These are phyloP conservation scores for Ornithorhynchus anatinus DNA, from an alignment of 2,113 vertebrate species.

Conservation along the genomic window DNA sequence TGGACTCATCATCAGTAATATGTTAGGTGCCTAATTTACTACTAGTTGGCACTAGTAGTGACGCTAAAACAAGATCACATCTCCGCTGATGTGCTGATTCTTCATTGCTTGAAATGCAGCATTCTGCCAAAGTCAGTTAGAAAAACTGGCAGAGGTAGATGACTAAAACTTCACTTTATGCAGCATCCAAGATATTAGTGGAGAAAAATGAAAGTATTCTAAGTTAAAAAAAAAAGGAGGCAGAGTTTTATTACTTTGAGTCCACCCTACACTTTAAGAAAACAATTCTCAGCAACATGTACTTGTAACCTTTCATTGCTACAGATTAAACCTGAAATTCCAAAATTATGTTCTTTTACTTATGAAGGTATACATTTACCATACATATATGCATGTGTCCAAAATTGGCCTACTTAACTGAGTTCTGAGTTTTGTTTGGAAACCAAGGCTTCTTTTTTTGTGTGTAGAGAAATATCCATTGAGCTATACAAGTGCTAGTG, in stretches of 20 bases:
- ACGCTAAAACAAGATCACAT: constrained; percentile 39
- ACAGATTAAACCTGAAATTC: not conserved
- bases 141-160: constrained; percentile 21
- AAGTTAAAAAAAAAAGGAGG: not conserved
- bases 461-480: not conserved
- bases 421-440: not conserved
- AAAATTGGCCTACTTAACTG: not conserved
- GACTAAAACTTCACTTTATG: constrained; percentile 25
- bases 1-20: constrained; percentile 50
- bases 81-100: constrained; percentile 25
- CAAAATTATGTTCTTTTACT: no score
- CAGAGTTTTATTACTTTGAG: not conserved
- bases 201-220: not conserved
- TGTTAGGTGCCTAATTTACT: constrained; percentile 51
- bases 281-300: not conserved
- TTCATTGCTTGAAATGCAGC: constrained; percentile 18
- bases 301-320: not conserved
- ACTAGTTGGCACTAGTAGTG: constrained; percentile 46
- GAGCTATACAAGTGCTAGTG: no score
- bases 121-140: constrained; percentile 50
- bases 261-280: not conserved
- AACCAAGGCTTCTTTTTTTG: not conserved
- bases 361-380: no score
- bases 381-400: no score
- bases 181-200: not conserved